phyloP scores from a whole-genome alignment of 2,113 vertebrate species.

The Raphicerus campestris region DNA sequence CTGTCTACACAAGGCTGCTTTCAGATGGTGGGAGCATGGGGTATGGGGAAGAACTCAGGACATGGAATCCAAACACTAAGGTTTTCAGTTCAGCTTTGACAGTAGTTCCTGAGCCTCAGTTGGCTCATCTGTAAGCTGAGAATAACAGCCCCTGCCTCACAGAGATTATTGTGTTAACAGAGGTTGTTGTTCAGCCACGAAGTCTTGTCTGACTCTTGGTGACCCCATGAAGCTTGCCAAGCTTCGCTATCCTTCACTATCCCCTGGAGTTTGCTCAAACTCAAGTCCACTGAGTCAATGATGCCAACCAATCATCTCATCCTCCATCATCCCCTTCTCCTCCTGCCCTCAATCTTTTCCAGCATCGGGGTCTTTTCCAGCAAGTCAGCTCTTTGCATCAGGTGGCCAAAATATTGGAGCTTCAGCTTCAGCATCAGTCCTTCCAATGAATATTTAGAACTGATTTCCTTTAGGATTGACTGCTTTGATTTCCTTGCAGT shows the following conservation, averaged over 20 bases:
- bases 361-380: neutral
- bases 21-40: neutral
- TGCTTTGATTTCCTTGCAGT: neutral
- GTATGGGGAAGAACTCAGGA: neutral
- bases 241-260: neutral
- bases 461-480: neutral
- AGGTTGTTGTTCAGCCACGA: neutral
- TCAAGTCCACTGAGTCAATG: neutral
- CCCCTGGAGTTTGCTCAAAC: neutral
- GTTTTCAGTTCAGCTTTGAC: neutral
- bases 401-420: neutral
- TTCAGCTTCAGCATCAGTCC: neutral
- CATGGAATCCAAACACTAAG: neutral
- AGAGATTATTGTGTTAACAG: too few species aligned
- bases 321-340: neutral
- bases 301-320: neutral
- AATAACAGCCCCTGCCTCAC: too few species aligned
- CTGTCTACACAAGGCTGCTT: neutral
- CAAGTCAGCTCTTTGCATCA: neutral
- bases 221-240: neutral
- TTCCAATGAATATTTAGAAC: neutral
- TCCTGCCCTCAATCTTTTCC: neutral
- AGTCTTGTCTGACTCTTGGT: neutral
- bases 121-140: neutral
- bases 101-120: neutral